phyloP scores from a whole-genome alignment of 2,888 invertebrate species.

The Calameuta idolon region DNA sequence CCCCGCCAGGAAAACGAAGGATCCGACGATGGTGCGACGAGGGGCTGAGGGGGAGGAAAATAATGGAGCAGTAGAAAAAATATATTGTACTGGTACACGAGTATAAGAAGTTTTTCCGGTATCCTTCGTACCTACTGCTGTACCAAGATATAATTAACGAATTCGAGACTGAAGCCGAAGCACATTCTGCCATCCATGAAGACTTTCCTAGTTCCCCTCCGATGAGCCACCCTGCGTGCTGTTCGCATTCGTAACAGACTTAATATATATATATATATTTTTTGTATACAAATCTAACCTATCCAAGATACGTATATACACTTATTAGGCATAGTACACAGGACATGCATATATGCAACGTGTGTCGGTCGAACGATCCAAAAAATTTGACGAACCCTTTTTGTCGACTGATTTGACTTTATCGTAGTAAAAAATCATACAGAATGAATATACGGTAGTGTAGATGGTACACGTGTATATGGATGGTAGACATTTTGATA shows the following conservation, averaged over 20 bases:
- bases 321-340: neutral
- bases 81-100: too few species aligned
- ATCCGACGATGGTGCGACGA: too few species aligned
- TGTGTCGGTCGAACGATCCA: neutral
- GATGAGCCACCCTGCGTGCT: constrained; percentile 56
- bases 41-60: too few species aligned
- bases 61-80: too few species aligned
- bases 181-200: constrained; percentile 31
- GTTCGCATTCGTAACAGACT: constrained; percentile 28
- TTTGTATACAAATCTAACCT: constrained; percentile 18
- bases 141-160: too few species aligned
- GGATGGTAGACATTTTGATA: neutral
- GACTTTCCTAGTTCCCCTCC: constrained; percentile 61
- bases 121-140: too few species aligned
- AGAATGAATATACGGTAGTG: neutral
- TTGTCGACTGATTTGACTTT: neutral
- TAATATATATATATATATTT: neutral
- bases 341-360: neutral
- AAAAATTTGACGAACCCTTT: neutral
- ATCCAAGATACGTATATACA: constrained; percentile 29
- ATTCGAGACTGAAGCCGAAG: too few species aligned
- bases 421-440: neutral
- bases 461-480: neutral
- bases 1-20: too few species aligned
- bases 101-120: too few species aligned